Evolutionary conservation across 2,797 vertebrate species (phyloP).

Genomic region (Protosalanx chinensis): DNA sequence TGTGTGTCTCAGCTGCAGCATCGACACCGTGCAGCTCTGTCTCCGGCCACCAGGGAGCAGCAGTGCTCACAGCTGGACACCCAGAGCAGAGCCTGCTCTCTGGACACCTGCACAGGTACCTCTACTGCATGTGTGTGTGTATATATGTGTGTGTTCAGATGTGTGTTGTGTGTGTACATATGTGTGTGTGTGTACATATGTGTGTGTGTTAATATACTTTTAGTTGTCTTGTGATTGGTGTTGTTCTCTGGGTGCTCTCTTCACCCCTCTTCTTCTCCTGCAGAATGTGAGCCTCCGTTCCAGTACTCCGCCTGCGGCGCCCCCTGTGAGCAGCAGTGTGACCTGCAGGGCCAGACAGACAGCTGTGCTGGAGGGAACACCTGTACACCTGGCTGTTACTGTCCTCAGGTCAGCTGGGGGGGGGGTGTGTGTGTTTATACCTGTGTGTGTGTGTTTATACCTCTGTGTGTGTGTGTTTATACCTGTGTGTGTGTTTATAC

Average conservation of each 20-base stretch:
- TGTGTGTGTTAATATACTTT: not conserved
- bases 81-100: constrained; percentile 71
- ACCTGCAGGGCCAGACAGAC: constrained; percentile 53
- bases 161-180: not conserved
- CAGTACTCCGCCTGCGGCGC: constrained; percentile 73
- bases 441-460: too few relatives aligned
- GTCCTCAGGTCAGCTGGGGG: constrained; percentile 73
- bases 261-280: not conserved
- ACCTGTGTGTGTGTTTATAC: too few relatives aligned
- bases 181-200: not conserved
- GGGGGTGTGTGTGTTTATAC: too few relatives aligned
- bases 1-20: constrained; percentile 78
- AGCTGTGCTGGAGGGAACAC: constrained; percentile 63
- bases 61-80: constrained; percentile 74
- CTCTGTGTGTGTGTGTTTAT: not conserved
- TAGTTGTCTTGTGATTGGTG: not conserved
- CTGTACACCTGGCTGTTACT: constrained; percentile 87
- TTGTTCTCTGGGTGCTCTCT: not conserved
- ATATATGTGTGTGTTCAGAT: too few relatives aligned
- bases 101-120: constrained; percentile 72
- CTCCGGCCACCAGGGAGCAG: constrained; percentile 59
- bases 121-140: not conserved
- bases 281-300: constrained; percentile 78
- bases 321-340: constrained; percentile 81
- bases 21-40: constrained; percentile 75